Percentiles rank a stretch among this genome's conserved stretches.
Evolutionary conservation across 2,888 invertebrate species (phyloP).

Genomic region (Athripsodes cinereus): DNA sequence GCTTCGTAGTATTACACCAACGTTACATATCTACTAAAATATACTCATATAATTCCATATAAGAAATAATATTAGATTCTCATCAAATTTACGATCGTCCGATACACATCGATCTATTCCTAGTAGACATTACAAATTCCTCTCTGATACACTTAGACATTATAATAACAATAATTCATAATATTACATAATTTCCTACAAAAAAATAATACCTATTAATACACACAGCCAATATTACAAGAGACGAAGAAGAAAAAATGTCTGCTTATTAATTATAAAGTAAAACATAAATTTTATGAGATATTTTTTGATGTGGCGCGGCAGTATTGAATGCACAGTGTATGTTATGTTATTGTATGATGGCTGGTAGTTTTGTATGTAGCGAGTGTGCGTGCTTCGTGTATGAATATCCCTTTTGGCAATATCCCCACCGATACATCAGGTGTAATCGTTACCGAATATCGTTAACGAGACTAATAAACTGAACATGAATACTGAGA

Average conservation of each 20-base stretch:
- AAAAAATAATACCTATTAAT: not conserved
- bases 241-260: not conserved
- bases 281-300: slow-evolving; percentile 1
- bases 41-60: too few species aligned
- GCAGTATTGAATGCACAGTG: not conserved
- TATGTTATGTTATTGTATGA: not conserved
- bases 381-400: not conserved
- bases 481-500: not conserved
- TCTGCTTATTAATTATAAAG: not conserved
- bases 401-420: slow-evolving; percentile 16
- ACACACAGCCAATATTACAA: not conserved
- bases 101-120: too few species aligned
- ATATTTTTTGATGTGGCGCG: not conserved
- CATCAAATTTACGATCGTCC: too few species aligned
- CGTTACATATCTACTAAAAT: too few species aligned
- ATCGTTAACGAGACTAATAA: slow-evolving; percentile 22
- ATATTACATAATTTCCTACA: not conserved
- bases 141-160: too few species aligned
- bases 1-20: too few species aligned
- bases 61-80: too few species aligned
- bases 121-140: too few species aligned
- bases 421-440: slow-evolving; percentile 21
- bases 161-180: not conserved
- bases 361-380: not conserved
- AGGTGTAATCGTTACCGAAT: slow-evolving; percentile 22